phyloP scores from a whole-genome alignment of 1,140 invertebrate species.

The Platorchestia sp. region DNA sequence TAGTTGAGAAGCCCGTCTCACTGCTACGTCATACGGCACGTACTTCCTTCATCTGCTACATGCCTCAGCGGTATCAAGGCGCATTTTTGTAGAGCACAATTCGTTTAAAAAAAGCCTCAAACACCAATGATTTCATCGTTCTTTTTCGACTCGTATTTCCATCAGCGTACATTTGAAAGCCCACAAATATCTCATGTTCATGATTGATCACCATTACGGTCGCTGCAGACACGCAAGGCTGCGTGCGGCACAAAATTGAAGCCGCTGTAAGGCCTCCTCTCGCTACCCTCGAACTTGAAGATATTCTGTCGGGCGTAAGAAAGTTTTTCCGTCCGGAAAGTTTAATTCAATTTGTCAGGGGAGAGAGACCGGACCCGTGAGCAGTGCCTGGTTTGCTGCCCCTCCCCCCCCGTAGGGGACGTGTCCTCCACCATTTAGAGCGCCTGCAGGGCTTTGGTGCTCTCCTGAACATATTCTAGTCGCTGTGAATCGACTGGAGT shows the following conservation, averaged over 20 bases:
- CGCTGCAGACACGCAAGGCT: background rate
- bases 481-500: too few relatives aligned
- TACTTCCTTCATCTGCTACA: too few relatives aligned
- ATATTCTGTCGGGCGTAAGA: background rate
- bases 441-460: background rate
- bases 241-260: background rate
- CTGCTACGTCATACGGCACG: too few relatives aligned
- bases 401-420: background rate
- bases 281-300: slow-evolving; percentile 15
- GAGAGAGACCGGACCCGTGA: background rate
- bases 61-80: too few relatives aligned
- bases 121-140: background rate
- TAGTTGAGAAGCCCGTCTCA: too few relatives aligned
- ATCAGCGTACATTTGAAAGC: background rate
- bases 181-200: background rate
- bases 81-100: background rate
- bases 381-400: background rate
- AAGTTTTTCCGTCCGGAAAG: slow-evolving; percentile 21
- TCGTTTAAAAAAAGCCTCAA: background rate
- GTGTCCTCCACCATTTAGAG: background rate
- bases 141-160: background rate
- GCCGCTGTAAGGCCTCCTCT: background rate
- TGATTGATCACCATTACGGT: background rate
- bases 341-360: slow-evolving; percentile 44
- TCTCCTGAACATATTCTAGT: background rate